Evolutionary conservation across 2,797 vertebrate species (phyloP).

Genomic region (Helarctos malayanus): DNA sequence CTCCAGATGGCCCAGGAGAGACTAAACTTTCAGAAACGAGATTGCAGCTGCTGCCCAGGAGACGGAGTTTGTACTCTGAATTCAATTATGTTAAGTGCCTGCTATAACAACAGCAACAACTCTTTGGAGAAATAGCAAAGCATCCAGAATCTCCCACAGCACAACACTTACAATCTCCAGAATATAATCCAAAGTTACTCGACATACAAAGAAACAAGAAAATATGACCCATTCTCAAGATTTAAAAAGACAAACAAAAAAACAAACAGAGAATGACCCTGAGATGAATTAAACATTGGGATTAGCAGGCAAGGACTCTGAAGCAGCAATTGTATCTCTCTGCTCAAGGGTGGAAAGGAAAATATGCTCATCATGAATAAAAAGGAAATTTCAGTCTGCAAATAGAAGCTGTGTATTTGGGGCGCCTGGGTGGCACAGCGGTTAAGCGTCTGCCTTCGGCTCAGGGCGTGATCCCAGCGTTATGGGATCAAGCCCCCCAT

Average conservation of each 20-base stretch:
- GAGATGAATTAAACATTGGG: neutral
- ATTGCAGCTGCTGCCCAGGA: neutral
- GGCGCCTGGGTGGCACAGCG: no score
- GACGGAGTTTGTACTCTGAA: conserved; percentile 12
- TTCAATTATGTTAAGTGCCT: conserved; percentile 44
- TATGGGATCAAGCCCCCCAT: no score
- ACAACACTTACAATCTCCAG: conserved; percentile 3
- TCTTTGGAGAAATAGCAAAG: neutral
- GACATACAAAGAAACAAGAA: neutral
- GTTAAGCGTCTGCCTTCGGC: no score
- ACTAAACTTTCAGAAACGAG: conserved; percentile 37
- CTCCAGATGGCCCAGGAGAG: neutral
- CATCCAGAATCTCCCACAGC: neutral
- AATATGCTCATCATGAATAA: neutral
- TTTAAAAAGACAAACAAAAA: neutral
- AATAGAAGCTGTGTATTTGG: neutral
- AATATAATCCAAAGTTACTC: conserved; percentile 51
- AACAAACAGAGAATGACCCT: neutral
- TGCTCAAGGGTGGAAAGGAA: conserved; percentile 36
- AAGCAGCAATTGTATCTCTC: neutral
- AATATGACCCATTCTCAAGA: neutral
- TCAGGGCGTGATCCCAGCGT: no score
- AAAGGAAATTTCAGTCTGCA: neutral
- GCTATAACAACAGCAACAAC: neutral
- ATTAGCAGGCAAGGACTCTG: conserved; percentile 25